Conservation (phyloP, 2,797 vertebrate genomes). For the Gallinago stenura region DNA sequence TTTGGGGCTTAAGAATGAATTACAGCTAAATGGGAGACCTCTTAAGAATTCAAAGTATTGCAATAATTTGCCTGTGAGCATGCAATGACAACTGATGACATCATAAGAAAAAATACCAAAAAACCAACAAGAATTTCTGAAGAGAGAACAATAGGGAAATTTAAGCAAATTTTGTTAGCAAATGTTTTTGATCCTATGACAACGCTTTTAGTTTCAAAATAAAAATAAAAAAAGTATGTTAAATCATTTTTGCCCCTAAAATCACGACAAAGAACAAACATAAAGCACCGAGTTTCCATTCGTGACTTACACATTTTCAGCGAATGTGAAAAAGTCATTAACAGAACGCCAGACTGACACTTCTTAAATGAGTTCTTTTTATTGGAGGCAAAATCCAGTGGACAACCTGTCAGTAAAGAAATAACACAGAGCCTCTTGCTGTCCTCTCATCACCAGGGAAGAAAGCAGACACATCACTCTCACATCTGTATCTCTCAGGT, state of each 20-base stretch:
- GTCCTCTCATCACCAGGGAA: background rate
- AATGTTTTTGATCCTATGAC: background rate
- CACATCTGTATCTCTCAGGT: background rate
- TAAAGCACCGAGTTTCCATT: background rate
- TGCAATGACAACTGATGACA: background rate
- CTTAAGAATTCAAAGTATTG: background rate
- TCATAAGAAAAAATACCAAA: background rate
- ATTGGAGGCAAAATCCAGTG: background rate
- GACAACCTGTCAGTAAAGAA: background rate
- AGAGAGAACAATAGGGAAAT: background rate
- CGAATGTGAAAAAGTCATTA: background rate
- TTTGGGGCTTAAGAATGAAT: background rate
- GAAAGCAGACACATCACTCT: background rate
- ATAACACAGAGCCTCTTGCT: background rate
- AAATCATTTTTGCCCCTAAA: background rate
- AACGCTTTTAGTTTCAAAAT: background rate
- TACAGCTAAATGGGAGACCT: background rate
- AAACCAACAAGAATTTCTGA: background rate
- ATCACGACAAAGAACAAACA: background rate
- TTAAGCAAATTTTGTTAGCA: background rate
- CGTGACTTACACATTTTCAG: background rate
- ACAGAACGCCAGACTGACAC: background rate
- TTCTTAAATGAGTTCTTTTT: background rate
- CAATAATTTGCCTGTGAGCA: background rate
- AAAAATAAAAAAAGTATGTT: background rate